Percentiles rank a stretch among this genome's conserved stretches.
These are phyloP conservation scores for Teleogryllus oceanicus DNA, from an alignment of 2,888 invertebrate species.

Conservation along the genomic window DNA sequence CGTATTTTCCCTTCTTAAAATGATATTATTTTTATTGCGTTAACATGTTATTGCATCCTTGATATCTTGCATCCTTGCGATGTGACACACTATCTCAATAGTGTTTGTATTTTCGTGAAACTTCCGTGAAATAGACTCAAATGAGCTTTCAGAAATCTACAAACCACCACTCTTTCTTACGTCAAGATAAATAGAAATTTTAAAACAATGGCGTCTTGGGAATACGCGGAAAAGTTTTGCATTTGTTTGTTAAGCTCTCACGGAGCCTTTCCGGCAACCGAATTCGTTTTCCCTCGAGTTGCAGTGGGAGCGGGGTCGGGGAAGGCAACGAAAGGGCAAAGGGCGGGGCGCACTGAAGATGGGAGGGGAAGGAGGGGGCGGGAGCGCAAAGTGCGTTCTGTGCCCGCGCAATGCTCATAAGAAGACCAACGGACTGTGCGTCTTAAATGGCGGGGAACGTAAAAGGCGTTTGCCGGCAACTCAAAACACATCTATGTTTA, in stretches of 20 bases:
- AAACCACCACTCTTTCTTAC: no score
- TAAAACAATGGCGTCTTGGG: neutral
- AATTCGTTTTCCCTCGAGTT: neutral
- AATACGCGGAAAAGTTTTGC: neutral
- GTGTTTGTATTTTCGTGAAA: no score
- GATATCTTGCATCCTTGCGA: no score
- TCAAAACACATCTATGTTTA: neutral
- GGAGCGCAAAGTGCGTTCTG: neutral
- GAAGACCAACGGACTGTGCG: neutral
- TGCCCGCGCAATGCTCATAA: neutral
- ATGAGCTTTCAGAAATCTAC: no score
- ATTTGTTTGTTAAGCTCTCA: slow-evolving; percentile 6
- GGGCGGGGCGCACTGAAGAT: no score
- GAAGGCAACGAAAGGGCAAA: neutral
- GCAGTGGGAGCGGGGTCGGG: neutral
- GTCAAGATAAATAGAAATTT: no score
- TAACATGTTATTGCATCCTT: no score
- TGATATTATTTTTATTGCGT: no score
- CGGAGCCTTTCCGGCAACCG: neutral
- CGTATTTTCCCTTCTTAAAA: no score
- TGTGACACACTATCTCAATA: no score
- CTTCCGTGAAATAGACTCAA: no score
- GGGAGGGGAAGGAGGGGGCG: no score
- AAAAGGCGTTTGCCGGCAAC: neutral
- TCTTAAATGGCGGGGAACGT: neutral